These are phyloP conservation scores for Neodontobutis hainanensis DNA, from an alignment of 2,113 vertebrate genomes.

Conservation along the genomic window DNA sequence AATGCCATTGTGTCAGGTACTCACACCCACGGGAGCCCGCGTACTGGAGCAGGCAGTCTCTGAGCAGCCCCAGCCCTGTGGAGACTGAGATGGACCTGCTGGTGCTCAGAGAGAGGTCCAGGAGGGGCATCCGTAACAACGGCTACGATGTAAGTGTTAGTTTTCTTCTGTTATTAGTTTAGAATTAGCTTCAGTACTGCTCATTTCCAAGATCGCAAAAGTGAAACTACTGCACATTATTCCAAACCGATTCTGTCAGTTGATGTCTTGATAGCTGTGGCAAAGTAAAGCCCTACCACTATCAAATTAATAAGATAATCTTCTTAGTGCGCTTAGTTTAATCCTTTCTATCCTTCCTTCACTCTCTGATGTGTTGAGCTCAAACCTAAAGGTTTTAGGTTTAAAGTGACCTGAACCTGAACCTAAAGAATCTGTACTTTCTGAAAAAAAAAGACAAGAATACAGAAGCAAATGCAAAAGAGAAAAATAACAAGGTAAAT, in stretches of 20 bases:
- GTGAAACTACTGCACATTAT: background rate
- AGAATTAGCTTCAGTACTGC: constrained; percentile 2
- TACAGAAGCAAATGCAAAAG: constrained; percentile 7
- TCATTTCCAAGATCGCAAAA: constrained; percentile 25
- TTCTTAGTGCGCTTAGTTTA: constrained; percentile 21
- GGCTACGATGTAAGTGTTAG: constrained; percentile 91
- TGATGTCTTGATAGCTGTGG: constrained; percentile 7
- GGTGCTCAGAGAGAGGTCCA: constrained; percentile 89
- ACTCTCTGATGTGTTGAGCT: constrained; percentile 4
- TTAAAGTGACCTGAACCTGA: constrained; percentile 36
- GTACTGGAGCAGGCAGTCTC: constrained; percentile 95
- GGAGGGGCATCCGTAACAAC: constrained; percentile 93
- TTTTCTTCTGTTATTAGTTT: background rate
- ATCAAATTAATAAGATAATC: constrained; percentile 49
- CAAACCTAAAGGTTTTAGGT: constrained; percentile 33
- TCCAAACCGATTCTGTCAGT: constrained; percentile 1
- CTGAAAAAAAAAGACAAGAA: constrained; percentile 17
- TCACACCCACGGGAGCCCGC: constrained; percentile 86
- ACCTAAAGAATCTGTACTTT: constrained; percentile 39
- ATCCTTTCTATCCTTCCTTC: constrained; percentile 23
- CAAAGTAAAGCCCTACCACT: constrained; percentile 23
- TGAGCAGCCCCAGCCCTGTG: constrained; percentile 94
- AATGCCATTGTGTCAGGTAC: constrained; percentile 76
- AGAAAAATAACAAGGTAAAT: constrained; percentile 7
- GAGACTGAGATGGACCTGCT: constrained; percentile 98